Percentiles rank a stretch among this genome's conserved stretches.
Evolutionary conservation across 1,140 invertebrate genomes (phyloP).

Genomic region (Sycophaga agraensis): DNA sequence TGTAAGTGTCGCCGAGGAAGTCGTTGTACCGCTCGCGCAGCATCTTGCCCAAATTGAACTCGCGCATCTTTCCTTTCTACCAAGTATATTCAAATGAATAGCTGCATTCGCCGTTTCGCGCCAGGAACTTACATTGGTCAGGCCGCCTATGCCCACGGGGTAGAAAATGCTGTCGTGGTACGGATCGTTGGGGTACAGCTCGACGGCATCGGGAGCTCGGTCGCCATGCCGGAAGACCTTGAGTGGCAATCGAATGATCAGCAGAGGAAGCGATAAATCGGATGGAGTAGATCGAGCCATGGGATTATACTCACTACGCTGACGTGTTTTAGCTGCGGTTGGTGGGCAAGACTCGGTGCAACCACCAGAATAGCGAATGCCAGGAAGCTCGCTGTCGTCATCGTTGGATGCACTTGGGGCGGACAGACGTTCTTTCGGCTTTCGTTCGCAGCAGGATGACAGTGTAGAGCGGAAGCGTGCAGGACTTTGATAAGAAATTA

Average conservation of each 20-base stretch:
- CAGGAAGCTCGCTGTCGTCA: no score
- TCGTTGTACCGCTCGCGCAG: slow-evolving; percentile 49
- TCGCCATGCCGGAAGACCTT: slow-evolving; percentile 78
- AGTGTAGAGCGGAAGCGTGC: no score
- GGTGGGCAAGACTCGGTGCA: no score
- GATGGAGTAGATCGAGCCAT: no score
- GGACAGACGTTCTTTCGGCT: no score
- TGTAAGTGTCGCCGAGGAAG: slow-evolving; percentile 54
- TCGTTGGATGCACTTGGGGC: no score
- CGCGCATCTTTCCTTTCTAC: slow-evolving; percentile 52
- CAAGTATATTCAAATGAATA: neutral
- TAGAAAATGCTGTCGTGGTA: slow-evolving; percentile 63
- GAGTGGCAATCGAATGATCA: no score
- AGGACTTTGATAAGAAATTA: no score
- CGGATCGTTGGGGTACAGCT: slow-evolving; percentile 67
- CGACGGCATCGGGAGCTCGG: slow-evolving; percentile 63
- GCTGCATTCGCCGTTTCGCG: neutral
- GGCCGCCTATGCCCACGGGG: slow-evolving; percentile 69
- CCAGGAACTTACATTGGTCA: slow-evolving; percentile 72
- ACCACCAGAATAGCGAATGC: no score
- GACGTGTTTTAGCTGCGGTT: neutral
- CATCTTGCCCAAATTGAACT: slow-evolving; percentile 52
- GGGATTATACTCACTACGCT: neutral
- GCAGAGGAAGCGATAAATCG: no score
- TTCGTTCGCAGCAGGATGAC: neutral